A percentile compares a stretch with the other conserved stretches of the same genome.
Evolutionary conservation across 1,140 invertebrate genomes (phyloP).

Genomic region (Drosophila athabasca): DNA sequence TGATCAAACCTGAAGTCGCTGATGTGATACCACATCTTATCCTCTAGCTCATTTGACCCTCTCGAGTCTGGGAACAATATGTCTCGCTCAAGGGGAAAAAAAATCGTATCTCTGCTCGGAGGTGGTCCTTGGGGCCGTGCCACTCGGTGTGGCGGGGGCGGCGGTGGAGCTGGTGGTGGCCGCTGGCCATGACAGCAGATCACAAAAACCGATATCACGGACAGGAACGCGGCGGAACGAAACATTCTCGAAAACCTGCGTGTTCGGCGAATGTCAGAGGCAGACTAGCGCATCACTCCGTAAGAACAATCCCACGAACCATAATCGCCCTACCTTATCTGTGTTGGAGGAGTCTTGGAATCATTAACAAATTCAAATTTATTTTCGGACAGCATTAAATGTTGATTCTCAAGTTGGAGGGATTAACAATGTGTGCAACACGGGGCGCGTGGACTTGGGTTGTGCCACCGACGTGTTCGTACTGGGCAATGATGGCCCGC

Average conservation of each 20-base stretch:
- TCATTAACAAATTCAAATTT: conserved; percentile 52
- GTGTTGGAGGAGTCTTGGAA: conserved; percentile 35
- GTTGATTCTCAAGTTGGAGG: conserved; percentile 44
- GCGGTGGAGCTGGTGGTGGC: conserved; percentile 2
- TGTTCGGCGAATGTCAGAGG: conserved; percentile 44
- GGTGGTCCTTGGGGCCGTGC: neutral
- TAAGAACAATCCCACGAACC: conserved; percentile 27
- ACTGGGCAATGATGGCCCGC: conserved; percentile 71
- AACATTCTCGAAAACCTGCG: conserved; percentile 39
- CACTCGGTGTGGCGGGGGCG: neutral
- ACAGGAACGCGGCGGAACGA: neutral
- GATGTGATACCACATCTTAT: conserved; percentile 44
- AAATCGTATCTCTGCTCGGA: conserved; percentile 13
- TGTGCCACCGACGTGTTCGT: conserved; percentile 59
- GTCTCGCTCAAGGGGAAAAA: conserved; percentile 51
- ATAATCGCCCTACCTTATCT: conserved; percentile 51
- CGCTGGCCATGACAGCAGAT: conserved; percentile 8
- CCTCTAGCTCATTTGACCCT: neutral
- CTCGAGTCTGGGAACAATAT: conserved; percentile 44
- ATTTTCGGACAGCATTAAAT: conserved; percentile 53
- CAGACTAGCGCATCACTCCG: conserved; percentile 45
- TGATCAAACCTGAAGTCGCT: conserved; percentile 40
- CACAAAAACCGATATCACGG: conserved; percentile 24
- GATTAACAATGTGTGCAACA: conserved; percentile 53
- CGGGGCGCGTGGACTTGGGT: conserved; percentile 59